These are phyloP conservation scores for Holothuria leucospilota DNA, from an alignment of 53 echinoderm and acorn worm genomes.

Conservation along the genomic window DNA sequence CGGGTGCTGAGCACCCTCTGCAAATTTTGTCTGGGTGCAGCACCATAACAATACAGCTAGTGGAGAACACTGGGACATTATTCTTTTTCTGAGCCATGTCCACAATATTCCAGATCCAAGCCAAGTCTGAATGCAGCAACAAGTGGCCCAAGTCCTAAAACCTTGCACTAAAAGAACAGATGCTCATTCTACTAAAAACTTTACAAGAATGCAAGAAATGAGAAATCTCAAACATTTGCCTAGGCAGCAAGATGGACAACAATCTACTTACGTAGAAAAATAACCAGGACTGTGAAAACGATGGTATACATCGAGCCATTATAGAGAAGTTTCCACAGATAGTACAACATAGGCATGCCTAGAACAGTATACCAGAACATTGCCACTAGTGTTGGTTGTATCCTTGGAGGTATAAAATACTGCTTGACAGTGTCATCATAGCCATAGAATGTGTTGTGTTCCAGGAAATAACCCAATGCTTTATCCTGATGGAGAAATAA, in stretches of 20 bases:
- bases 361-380: constrained; percentile 70
- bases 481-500: constrained; percentile 63
- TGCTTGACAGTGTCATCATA: constrained; percentile 54
- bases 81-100: too few species aligned
- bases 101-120: too few species aligned
- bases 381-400: constrained; percentile 66
- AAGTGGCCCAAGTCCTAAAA: too few species aligned
- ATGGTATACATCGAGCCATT: constrained; percentile 67
- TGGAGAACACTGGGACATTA: too few species aligned
- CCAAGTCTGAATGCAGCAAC: too few species aligned
- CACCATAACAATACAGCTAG: too few species aligned
- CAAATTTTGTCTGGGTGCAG: too few species aligned
- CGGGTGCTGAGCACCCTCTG: too few species aligned
- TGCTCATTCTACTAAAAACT: not conserved
- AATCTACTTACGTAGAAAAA: constrained; percentile 48
- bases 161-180: too few species aligned
- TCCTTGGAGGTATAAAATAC: constrained; percentile 50
- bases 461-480: constrained; percentile 67
- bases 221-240: not conserved
- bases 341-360: constrained; percentile 69
- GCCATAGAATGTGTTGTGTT: constrained; percentile 79
- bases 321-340: constrained; percentile 50
- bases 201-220: too few species aligned
- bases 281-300: constrained; percentile 8
- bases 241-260: not conserved